phyloP scores from a whole-genome alignment of 2,113 vertebrate genomes.

The Macroglossus sobrinus region DNA sequence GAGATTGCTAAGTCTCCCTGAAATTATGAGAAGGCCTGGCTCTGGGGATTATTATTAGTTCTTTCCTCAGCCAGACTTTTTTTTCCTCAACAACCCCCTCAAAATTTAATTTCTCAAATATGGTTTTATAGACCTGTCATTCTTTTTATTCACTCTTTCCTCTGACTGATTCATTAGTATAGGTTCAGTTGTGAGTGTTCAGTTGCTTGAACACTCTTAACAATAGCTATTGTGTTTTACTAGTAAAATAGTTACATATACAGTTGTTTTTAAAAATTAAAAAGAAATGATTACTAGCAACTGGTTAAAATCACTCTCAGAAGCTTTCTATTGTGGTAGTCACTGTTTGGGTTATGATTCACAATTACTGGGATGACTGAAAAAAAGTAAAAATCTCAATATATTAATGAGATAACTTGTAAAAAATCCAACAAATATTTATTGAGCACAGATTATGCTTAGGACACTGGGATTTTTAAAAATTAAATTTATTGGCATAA shows the following conservation, averaged over 20 bases:
- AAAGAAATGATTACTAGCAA: slow-evolving; percentile 16
- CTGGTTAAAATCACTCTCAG: background rate
- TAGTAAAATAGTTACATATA: slow-evolving; percentile 5
- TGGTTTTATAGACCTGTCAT: background rate
- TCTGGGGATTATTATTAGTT: background rate
- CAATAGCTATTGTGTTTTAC: background rate
- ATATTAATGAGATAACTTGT: slow-evolving; percentile 36
- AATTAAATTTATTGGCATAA: background rate
- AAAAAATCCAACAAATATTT: slow-evolving; percentile 30
- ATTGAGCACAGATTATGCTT: slow-evolving; percentile 30
- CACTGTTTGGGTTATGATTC: slow-evolving; percentile 21
- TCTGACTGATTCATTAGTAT: background rate
- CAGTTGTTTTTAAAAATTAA: slow-evolving; percentile 23
- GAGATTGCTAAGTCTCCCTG: background rate
- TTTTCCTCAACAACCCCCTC: background rate
- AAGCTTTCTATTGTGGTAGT: slow-evolving; percentile 32
- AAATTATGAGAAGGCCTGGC: background rate
- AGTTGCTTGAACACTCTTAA: background rate
- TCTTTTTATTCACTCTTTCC: background rate
- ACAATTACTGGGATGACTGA: slow-evolving; percentile 5
- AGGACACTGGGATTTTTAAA: slow-evolving; percentile 29
- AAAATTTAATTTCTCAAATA: background rate
- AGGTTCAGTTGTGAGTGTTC: slow-evolving; percentile 27
- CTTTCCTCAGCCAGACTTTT: background rate
- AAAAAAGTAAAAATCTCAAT: slow-evolving; percentile 36